Evolutionary conservation across 2,113 vertebrate species (phyloP).

Genomic region (Geococcyx californianus): DNA sequence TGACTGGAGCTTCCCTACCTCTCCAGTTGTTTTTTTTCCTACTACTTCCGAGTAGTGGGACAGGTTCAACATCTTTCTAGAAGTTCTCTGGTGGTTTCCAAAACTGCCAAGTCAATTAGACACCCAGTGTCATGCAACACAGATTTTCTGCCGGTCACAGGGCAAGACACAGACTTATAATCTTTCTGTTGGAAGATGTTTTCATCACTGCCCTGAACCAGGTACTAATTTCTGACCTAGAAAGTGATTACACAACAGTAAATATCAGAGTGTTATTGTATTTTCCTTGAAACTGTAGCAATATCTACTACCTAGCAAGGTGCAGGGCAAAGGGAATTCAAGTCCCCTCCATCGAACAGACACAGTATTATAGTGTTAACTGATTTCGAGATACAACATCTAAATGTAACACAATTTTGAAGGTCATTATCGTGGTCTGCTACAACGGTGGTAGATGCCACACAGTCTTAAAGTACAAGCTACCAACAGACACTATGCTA

Average conservation of each 20-base stretch:
- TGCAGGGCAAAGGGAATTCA: neutral
- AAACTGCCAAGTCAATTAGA: neutral
- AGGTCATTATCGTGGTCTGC: neutral
- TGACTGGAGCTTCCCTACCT: neutral
- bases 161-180: neutral
- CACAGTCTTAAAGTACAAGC: neutral
- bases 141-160: neutral
- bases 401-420: neutral
- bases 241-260: neutral
- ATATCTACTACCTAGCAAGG: neutral
- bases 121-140: rapidly evolving
- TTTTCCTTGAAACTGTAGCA: neutral
- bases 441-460: neutral
- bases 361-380: neutral
- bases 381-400: neutral
- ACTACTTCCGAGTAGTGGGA: neutral
- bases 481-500: neutral
- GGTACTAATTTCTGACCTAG: neutral
- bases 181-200: neutral
- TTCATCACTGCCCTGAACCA: neutral
- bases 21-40: neutral
- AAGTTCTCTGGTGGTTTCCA: neutral
- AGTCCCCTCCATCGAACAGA: too few species aligned
- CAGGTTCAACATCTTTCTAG: neutral
- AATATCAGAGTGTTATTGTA: neutral